Conservation (phyloP, 1,140 invertebrate species). For the Oedothorax gibbosus region DNA sequence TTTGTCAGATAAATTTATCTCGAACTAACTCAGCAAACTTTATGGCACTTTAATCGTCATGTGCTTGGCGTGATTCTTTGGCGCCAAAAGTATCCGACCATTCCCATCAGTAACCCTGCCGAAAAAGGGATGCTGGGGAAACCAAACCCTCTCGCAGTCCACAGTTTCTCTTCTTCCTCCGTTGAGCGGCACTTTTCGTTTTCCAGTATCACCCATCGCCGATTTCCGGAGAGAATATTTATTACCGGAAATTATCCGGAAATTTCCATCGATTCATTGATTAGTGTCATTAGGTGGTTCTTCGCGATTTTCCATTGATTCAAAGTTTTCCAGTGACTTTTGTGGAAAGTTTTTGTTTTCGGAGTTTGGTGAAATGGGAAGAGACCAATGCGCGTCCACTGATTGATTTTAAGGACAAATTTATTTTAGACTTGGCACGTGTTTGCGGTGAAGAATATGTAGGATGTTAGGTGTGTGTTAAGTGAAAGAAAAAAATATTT, state of each 20-base stretch:
- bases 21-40: slow-evolving; percentile 19
- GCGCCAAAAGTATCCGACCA: not conserved
- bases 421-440: no score
- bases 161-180: slow-evolving; percentile 35
- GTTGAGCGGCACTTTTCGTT: slow-evolving; percentile 48
- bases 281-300: not conserved
- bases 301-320: no score
- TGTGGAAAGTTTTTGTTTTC: not conserved
- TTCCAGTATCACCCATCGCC: not conserved
- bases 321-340: not conserved
- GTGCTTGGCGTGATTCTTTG: slow-evolving; percentile 5
- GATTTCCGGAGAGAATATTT: slow-evolving; percentile 26
- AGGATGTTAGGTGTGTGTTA: no score
- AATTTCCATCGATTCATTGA: slow-evolving; percentile 1
- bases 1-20: no score
- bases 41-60: slow-evolving; percentile 39
- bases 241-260: slow-evolving; percentile 13
- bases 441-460: no score
- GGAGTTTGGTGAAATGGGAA: not conserved
- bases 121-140: slow-evolving; percentile 37
- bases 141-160: not conserved
- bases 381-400: no score
- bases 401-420: no score
- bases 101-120: not conserved
- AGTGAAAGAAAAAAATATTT: no score